Evolutionary conservation across 1,140 invertebrate species (phyloP).

Genomic region (Brachystomella parvula): DNA sequence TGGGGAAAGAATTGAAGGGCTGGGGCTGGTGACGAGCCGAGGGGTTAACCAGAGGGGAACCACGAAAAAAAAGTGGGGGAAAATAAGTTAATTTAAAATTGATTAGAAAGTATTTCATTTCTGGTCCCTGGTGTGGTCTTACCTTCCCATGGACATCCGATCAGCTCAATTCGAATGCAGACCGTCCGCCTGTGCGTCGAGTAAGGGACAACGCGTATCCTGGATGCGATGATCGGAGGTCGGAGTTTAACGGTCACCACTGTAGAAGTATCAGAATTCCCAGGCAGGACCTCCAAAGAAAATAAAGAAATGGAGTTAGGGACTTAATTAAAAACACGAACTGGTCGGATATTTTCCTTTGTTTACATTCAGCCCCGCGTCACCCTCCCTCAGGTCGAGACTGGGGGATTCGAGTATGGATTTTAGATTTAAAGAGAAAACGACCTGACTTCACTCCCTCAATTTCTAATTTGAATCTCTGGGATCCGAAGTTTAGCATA

Average conservation of each 20-base stretch:
- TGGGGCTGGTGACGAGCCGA: too few species aligned
- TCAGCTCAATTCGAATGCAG: constrained; percentile 69
- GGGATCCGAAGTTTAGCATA: too few species aligned
- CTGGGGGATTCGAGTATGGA: too few species aligned
- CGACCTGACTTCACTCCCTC: too few species aligned
- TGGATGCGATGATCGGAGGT: constrained; percentile 62
- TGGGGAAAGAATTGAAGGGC: neutral
- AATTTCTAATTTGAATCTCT: too few species aligned
- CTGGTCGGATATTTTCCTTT: too few species aligned
- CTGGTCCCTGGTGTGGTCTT: constrained; percentile 36
- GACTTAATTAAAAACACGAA: too few species aligned
- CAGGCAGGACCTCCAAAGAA: constrained; percentile 49
- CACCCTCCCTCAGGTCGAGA: neutral
- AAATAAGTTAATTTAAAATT: too few species aligned
- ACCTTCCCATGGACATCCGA: constrained; percentile 63
- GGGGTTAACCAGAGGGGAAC: too few species aligned
- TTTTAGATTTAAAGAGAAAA: too few species aligned
- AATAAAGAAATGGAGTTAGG: neutral
- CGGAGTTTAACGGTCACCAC: constrained; percentile 50
- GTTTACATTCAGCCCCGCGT: neutral
- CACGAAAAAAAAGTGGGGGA: too few species aligned
- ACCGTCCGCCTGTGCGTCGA: constrained; percentile 63
- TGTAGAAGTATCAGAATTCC: constrained; percentile 60
- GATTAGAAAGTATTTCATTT: too few species aligned
- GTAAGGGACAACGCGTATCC: constrained; percentile 65